Evolutionary conservation across 30 jellyfish, hydroid and myxozoan genomes (phyloP).

Genomic region (Sanderia malayensis): DNA sequence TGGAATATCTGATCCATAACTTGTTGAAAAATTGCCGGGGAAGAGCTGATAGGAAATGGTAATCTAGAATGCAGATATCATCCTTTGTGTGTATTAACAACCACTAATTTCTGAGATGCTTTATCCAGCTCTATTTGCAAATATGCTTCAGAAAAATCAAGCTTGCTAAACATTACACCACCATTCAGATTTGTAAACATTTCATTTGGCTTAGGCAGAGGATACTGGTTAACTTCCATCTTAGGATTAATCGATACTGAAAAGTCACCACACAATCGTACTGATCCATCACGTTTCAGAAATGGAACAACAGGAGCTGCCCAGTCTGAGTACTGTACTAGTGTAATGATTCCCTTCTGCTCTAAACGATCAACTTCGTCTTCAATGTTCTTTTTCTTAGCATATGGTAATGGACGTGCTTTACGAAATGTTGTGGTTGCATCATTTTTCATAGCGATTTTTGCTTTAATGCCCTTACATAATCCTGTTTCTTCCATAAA

Average conservation of each 20-base stretch:
- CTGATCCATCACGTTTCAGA: slow-evolving; percentile 66
- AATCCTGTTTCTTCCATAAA: slow-evolving; percentile 40
- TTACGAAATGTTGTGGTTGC: slow-evolving; percentile 49
- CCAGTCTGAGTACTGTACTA: slow-evolving; percentile 59
- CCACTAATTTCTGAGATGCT: slow-evolving; percentile 41
- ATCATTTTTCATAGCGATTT: slow-evolving; percentile 34
- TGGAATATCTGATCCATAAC: slow-evolving; percentile 53
- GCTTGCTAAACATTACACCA: slow-evolving; percentile 49
- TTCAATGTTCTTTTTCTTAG: slow-evolving; percentile 54
- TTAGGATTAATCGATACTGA: slow-evolving; percentile 57
- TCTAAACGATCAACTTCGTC: slow-evolving; percentile 57
- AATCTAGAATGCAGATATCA: slow-evolving; percentile 41
- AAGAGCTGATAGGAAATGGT: slow-evolving; percentile 64
- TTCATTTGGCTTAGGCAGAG: slow-evolving; percentile 54
- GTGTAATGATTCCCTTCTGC: slow-evolving; percentile 48
- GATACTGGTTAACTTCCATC: slow-evolving; percentile 40
- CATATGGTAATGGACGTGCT: slow-evolving; percentile 50
- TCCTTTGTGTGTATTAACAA: slow-evolving; percentile 48
- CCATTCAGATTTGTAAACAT: slow-evolving; percentile 52
- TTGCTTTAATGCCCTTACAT: slow-evolving; percentile 27
- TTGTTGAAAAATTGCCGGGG: slow-evolving; percentile 64
- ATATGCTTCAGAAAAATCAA: slow-evolving; percentile 30
- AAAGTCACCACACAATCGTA: slow-evolving; percentile 60
- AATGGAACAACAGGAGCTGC: slow-evolving; percentile 71
- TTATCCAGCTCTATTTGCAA: slow-evolving; percentile 44